phyloP scores from a whole-genome alignment of 2,113 vertebrate species.

The Gymnogyps californianus region DNA sequence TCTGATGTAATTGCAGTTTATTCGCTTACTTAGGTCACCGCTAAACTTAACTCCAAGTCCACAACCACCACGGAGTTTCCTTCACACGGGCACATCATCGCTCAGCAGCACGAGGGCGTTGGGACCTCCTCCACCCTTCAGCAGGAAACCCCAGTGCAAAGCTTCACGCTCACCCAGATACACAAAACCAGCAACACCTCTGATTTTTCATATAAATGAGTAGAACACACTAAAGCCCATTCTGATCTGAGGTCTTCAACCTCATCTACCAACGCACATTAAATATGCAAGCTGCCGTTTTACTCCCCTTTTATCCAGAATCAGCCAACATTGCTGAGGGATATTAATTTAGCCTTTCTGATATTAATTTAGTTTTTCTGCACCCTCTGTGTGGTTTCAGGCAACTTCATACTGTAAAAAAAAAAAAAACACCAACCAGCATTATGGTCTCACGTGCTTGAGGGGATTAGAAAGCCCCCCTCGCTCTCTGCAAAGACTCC shows the following conservation, averaged over 20 bases:
- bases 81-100: accelerated
- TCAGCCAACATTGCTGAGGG: background rate
- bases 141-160: background rate
- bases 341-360: background rate
- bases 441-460: background rate
- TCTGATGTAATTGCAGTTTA: background rate
- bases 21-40: background rate
- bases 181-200: background rate
- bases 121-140: background rate
- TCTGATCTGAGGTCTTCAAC: background rate
- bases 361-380: background rate
- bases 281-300: background rate
- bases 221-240: background rate
- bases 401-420: background rate
- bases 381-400: background rate
- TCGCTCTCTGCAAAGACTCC: background rate
- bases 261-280: background rate
- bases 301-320: background rate
- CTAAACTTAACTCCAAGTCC: background rate
- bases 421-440: background rate
- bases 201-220: background rate
- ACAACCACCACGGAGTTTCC: background rate
- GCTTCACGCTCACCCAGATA: accelerated
- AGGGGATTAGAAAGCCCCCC: background rate
- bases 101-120: background rate